Evolutionary conservation across 64 coral and sea anemone genomes (phyloP), one percentile per base, ranked within the genome.

Genomic region (Dendronephthya gigantea): DNA sequence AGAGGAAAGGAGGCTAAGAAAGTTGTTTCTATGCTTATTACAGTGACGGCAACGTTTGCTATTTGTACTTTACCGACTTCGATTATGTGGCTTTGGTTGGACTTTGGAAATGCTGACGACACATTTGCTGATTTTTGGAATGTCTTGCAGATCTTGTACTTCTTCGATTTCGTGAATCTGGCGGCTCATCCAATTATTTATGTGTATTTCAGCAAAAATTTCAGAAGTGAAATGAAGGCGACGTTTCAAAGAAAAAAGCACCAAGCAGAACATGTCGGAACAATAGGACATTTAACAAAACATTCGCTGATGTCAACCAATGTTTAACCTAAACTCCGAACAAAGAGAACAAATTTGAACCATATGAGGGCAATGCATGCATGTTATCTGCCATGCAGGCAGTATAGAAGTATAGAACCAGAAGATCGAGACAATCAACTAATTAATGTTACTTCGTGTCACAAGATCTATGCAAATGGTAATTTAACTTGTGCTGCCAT

Each of bases 201-300:
- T 35, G 72, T 79, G 6, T 79, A 79, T 79, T 79, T 79, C 72
- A 79, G 72, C 22, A 79, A 79, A 79, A 79, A 79, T 79, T 79
- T 79, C 32, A 34, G 72, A 79, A 79, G 15, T 79, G 72, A 79
- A 39, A 79, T 79, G 72, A 79, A 34, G 36, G 72, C 30, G 72
- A 79, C 72, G 14, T 79, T 79, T 79, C 30, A 34, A 79, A 79
- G 72, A 15, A 66, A 66, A 79, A 13, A 23, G 19, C 55, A 19
- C 1, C 55, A 62, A 19, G 55, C 3, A n/a, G 25, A 27, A 62
- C 25, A 19, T 62, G 25, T 23, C 25, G 16, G 55, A 1, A 27
- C 19, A 62, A 19, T 62, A 12, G 19, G 17, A 27, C 55, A 62
- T 6, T 62, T 62, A 62, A 5, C 55, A 27, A 62, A 19, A 27